Percentiles rank a stretch among this genome's conserved stretches.
Conservation (phyloP, 2,888 invertebrate genomes). For the Hypercompe scribonia region DNA sequence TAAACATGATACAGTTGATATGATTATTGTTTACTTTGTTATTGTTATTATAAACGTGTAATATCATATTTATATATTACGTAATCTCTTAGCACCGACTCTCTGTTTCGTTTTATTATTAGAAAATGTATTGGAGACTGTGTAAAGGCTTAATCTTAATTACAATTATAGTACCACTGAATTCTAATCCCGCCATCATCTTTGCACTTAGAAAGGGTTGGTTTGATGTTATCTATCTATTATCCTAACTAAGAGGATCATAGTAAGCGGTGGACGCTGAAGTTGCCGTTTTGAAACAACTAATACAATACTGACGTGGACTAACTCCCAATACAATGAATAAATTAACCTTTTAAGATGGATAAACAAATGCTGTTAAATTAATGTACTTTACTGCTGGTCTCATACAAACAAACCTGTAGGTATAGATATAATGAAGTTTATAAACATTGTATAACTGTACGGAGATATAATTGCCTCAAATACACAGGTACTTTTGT, state of each 20-base stretch:
- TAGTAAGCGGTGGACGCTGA: neutral
- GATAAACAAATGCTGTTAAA: neutral
- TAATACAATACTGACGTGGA: neutral
- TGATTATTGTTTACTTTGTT: neutral
- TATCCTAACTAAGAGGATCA: conserved; percentile 3
- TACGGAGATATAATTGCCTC: neutral
- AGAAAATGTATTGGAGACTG: conserved; percentile 8
- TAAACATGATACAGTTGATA: neutral
- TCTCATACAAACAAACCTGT: neutral
- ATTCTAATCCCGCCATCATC: conserved; percentile 5
- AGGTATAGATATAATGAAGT: neutral
- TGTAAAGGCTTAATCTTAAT: conserved; percentile 15
- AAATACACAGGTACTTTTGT: conserved; percentile 24
- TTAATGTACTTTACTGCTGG: neutral
- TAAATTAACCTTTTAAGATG: neutral
- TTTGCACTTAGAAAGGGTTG: conserved; percentile 14
- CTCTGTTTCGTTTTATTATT: neutral
- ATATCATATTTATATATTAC: neutral
- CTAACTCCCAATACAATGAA: neutral
- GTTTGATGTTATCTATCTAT: conserved; percentile 12
- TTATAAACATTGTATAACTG: too few relatives aligned
- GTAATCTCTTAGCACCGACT: conserved; percentile 7
- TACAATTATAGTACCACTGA: conserved; percentile 9
- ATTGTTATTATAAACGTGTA: neutral
- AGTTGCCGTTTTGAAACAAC: neutral